Conservation (phyloP, 2,888 invertebrate genomes). For the Saturnia pavonia region DNA sequence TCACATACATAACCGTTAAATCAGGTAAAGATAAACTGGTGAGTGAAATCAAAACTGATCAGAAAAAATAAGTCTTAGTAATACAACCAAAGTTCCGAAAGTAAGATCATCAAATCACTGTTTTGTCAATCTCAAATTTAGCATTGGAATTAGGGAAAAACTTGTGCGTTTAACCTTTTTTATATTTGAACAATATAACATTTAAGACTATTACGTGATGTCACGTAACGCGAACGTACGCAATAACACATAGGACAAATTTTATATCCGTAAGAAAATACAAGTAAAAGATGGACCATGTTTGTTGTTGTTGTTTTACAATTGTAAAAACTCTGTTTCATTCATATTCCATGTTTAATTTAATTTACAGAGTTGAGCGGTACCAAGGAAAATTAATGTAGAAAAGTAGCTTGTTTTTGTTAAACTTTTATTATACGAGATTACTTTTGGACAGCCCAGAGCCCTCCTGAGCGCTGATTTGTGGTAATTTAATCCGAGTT, state of each 20-base stretch:
- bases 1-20: too few relatives aligned
- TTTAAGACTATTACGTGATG: too few relatives aligned
- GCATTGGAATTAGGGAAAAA: too few relatives aligned
- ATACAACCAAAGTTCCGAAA: neutral
- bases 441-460: neutral
- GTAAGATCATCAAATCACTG: neutral
- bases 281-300: neutral
- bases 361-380: neutral
- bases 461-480: neutral
- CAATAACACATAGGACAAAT: neutral
- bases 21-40: too few relatives aligned
- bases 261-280: neutral
- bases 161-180: too few relatives aligned
- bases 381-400: neutral
- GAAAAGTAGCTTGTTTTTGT: conserved; percentile 21
- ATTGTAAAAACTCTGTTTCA: neutral
- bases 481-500: neutral
- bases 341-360: neutral
- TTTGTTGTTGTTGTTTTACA: neutral
- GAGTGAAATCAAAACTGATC: neutral
- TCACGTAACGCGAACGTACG: neutral
- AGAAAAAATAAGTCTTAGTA: neutral
- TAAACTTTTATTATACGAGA: conserved; percentile 11
- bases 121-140: too few relatives aligned
- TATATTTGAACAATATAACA: too few relatives aligned